Evolutionary conservation across 2,113 vertebrate genomes (phyloP).

Genomic region (Rhinolophus sinicus): DNA sequence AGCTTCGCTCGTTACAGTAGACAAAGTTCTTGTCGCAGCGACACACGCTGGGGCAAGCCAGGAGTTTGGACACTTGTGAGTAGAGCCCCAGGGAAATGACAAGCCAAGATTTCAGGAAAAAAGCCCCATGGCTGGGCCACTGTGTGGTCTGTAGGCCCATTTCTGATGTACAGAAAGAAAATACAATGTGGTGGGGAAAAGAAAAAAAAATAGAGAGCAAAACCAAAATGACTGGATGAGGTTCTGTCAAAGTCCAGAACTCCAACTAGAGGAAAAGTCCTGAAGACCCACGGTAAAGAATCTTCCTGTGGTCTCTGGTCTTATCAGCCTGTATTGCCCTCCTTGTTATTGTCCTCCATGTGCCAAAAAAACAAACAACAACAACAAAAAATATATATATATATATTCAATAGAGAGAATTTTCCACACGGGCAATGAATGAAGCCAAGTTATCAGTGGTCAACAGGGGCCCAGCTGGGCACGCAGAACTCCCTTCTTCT

Average conservation of each 20-base stretch:
- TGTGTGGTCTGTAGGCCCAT: constrained; percentile 93
- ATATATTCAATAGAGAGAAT: constrained; percentile 60
- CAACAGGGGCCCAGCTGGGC: constrained; percentile 15
- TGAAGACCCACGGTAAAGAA: constrained; percentile 79
- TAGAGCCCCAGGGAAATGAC: constrained; percentile 93
- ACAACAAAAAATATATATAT: constrained; percentile 34
- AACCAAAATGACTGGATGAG: constrained; percentile 73
- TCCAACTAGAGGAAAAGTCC: constrained; percentile 67
- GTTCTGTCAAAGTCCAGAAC: constrained; percentile 82
- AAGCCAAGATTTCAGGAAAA: constrained; percentile 93
- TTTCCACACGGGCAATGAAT: constrained; percentile 82
- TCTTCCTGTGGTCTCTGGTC: constrained; percentile 83
- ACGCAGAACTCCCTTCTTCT: constrained; percentile 60
- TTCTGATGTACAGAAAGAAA: constrained; percentile 86
- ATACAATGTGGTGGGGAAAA: constrained; percentile 59
- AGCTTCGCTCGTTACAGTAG: constrained; percentile 98
- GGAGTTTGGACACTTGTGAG: constrained; percentile 88
- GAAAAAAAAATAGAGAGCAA: constrained; percentile 65
- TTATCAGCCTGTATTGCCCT: constrained; percentile 86
- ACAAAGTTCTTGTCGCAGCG: constrained; percentile 96
- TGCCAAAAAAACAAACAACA: constrained; percentile 60
- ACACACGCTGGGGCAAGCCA: constrained; percentile 94
- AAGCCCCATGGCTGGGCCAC: constrained; percentile 92
- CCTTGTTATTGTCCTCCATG: constrained; percentile 88
- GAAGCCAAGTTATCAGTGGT: constrained; percentile 77